Evolutionary conservation across 2,797 vertebrate genomes (phyloP).

Genomic region (Dendrocincla fuliginosa): DNA sequence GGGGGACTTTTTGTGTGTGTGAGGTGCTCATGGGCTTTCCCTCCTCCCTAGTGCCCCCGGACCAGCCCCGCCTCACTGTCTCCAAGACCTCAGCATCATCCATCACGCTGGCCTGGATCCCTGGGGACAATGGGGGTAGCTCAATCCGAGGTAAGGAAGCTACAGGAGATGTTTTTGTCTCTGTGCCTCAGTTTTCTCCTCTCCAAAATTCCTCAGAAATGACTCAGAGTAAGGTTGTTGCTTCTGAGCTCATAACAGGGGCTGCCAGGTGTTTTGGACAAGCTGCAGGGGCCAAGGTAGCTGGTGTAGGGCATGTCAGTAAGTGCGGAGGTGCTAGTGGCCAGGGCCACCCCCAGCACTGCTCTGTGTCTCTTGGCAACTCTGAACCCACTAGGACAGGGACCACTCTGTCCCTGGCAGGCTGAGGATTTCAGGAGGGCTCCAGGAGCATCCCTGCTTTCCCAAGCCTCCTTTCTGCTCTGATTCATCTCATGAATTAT

Average conservation of each 20-base stretch:
- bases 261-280: neutral
- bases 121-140: constrained; percentile 97
- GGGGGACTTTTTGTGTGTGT: rapidly evolving
- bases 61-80: constrained; percentile 95
- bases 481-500: constrained; percentile 59
- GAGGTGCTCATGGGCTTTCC: neutral
- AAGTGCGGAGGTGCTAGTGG: neutral
- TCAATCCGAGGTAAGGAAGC: constrained; percentile 89
- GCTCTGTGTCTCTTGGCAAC: rapidly evolving
- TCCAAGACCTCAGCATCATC: constrained; percentile 97
- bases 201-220: neutral
- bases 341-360: neutral
- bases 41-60: constrained; percentile 86
- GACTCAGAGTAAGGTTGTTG: neutral
- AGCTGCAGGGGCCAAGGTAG: neutral
- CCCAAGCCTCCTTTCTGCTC: constrained; percentile 55
- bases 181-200: neutral
- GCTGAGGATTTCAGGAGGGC: neutral
- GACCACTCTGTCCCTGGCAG: neutral
- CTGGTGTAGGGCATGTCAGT: rapidly evolving
- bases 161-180: rapidly evolving
- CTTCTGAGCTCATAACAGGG: neutral
- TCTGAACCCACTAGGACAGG: neutral
- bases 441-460: neutral
- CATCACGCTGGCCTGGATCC: constrained; percentile 97